Conservation (phyloP, 30 jellyfish, hydroid and myxozoan genomes). For the Sanderia malayensis region DNA sequence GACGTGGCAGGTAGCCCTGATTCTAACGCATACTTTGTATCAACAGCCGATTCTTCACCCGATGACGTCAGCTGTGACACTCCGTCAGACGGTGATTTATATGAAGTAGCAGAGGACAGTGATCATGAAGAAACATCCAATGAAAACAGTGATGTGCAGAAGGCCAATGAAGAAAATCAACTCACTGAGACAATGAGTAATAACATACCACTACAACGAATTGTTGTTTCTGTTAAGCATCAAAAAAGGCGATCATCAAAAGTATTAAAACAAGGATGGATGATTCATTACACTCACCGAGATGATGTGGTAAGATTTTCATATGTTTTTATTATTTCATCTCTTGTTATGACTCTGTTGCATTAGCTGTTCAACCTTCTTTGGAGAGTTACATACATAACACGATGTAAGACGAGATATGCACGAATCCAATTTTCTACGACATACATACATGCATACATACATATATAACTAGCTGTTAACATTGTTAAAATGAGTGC, state of each 20-base stretch:
- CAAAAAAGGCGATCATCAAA: constrained; percentile 81
- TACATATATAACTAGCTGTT: too few species aligned
- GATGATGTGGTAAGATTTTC: constrained; percentile 64
- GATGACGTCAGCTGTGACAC: constrained; percentile 60
- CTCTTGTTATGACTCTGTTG: too few species aligned
- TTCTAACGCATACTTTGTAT: too few species aligned
- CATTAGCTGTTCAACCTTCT: too few species aligned
- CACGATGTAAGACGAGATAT: too few species aligned
- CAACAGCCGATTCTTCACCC: constrained; percentile 63
- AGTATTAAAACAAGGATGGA: constrained; percentile 86
- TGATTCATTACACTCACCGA: constrained; percentile 81
- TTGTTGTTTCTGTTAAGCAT: constrained; percentile 86
- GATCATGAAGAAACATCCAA: constrained; percentile 42
- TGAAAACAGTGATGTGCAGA: constrained; percentile 52
- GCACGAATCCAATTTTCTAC: too few species aligned
- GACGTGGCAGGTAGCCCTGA: too few species aligned
- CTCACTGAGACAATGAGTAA: constrained; percentile 69
- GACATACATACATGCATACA: too few species aligned
- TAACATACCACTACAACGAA: constrained; percentile 89
- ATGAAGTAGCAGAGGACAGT: constrained; percentile 57
- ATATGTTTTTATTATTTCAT: too few species aligned
- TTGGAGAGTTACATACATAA: too few species aligned
- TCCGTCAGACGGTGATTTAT: constrained; percentile 47
- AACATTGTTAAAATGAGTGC: too few species aligned
- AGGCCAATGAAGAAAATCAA: constrained; percentile 40